Evolutionary conservation across 2,113 vertebrate genomes (phyloP).

Genomic region (Stegostoma tigrinum): DNA sequence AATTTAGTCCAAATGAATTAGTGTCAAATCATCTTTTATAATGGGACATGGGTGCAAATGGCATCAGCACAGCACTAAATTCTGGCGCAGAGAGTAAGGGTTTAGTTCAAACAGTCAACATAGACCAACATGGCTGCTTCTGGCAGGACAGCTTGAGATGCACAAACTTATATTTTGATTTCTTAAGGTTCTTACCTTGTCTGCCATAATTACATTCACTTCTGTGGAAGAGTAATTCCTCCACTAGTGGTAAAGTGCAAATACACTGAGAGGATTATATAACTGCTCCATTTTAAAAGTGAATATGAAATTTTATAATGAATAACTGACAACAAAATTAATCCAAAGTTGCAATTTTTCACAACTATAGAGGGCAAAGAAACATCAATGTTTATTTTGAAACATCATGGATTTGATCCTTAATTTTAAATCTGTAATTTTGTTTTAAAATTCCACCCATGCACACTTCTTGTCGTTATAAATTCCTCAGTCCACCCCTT

Average conservation of each 20-base stretch:
- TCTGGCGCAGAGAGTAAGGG: neutral
- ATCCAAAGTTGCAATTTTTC: too few relatives aligned
- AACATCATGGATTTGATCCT: neutral
- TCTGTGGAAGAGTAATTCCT: neutral
- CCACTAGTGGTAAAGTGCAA: neutral
- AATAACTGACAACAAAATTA: neutral
- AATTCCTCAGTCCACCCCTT: neutral
- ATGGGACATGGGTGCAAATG: neutral
- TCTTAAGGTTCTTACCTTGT: neutral
- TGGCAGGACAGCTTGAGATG: neutral
- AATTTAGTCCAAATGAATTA: neutral
- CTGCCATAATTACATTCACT: neutral
- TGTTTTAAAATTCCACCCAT: neutral
- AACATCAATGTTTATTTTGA: neutral
- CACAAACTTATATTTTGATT: neutral
- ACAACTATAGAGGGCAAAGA: neutral
- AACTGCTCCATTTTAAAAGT: neutral
- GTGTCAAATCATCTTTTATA: neutral
- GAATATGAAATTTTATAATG: neutral
- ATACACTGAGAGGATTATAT: neutral
- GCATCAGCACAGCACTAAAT: neutral
- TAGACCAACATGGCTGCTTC: neutral
- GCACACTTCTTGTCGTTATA: neutral
- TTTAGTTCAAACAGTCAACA: neutral
- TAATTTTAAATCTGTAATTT: neutral